Conservation (phyloP, 2,888 invertebrate genomes). For the Bhutanitis thaidina region DNA sequence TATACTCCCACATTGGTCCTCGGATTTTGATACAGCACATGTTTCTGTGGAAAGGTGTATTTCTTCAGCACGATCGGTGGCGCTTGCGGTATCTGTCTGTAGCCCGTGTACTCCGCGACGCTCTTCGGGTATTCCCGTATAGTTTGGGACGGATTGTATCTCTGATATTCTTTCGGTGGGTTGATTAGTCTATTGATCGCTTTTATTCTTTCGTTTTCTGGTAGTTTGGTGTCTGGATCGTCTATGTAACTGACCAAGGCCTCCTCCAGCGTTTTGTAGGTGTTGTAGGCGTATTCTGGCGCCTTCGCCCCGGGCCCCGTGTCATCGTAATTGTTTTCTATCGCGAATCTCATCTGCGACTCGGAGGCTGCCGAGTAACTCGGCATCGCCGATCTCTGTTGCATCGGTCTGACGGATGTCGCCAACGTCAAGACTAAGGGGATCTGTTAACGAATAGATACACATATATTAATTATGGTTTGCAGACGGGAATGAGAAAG, state of each 20-base stretch:
- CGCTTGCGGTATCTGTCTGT: constrained; percentile 23
- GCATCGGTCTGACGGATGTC: constrained; percentile 19
- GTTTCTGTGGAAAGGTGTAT: constrained; percentile 2
- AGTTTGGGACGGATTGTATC: constrained; percentile 11
- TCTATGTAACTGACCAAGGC: constrained; percentile 56
- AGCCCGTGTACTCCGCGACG: constrained; percentile 40
- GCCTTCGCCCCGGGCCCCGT: constrained; percentile 66
- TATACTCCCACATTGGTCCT: constrained; percentile 18
- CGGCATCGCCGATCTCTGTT: background rate
- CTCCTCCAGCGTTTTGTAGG: constrained; percentile 56
- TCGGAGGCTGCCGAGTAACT: constrained; percentile 52
- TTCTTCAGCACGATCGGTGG: constrained; percentile 12
- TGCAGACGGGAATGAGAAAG: no score
- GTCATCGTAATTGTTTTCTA: constrained; percentile 68
- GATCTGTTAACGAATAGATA: constrained; percentile 36
- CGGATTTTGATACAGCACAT: constrained; percentile 17
- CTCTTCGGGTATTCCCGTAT: constrained; percentile 35
- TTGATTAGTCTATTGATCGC: constrained; percentile 39
- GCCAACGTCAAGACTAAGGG: constrained; percentile 36
- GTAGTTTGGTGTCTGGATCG: constrained; percentile 64
- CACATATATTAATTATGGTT: no score
- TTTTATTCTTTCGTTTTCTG: constrained; percentile 47
- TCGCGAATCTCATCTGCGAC: constrained; percentile 61
- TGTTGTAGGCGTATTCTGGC: constrained; percentile 54
- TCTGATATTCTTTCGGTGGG: constrained; percentile 14